phyloP scores from a whole-genome alignment of 30 jellyfish, hydroid and myxozoan species.

The Cassiopea andromeda region DNA sequence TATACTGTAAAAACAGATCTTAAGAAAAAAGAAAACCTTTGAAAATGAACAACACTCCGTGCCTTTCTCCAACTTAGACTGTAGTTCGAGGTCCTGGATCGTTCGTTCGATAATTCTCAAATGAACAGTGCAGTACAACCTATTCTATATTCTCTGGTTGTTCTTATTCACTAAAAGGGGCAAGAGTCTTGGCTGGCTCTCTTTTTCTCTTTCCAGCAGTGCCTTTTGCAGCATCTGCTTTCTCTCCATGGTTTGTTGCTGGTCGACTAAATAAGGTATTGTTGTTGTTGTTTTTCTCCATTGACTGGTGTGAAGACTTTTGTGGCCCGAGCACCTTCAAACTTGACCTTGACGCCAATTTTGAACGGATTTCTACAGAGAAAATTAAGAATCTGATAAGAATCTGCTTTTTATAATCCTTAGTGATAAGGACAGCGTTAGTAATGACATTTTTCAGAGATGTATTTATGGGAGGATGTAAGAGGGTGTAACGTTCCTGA shows the following conservation, averaged over 20 bases:
- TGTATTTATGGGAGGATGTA: too few species aligned
- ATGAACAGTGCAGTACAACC: neutral
- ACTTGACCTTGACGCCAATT: slow-evolving; percentile 59
- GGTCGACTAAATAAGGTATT: slow-evolving; percentile 22
- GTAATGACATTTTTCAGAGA: too few species aligned
- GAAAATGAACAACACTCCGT: too few species aligned
- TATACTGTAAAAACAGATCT: too few species aligned
- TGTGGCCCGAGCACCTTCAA: slow-evolving; percentile 50
- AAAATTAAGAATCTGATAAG: neutral
- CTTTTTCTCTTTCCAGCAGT: slow-evolving; percentile 6
- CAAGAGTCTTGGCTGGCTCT: slow-evolving; percentile 27
- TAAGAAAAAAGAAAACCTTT: too few species aligned
- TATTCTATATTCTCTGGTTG: neutral
- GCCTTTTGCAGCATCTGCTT: neutral
- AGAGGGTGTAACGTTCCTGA: too few species aligned
- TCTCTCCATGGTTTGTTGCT: slow-evolving; percentile 45
- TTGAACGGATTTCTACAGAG: slow-evolving; percentile 47
- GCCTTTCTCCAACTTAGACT: too few species aligned
- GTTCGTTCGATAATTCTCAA: too few species aligned
- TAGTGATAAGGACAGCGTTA: too few species aligned
- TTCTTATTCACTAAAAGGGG: slow-evolving; percentile 33
- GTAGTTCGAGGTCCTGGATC: too few species aligned
- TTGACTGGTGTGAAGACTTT: slow-evolving; percentile 5
- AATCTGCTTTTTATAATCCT: too few species aligned
- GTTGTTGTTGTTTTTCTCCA: too few species aligned